phyloP scores from a whole-genome alignment of 2,888 invertebrate species.

The Athalia cordata region DNA sequence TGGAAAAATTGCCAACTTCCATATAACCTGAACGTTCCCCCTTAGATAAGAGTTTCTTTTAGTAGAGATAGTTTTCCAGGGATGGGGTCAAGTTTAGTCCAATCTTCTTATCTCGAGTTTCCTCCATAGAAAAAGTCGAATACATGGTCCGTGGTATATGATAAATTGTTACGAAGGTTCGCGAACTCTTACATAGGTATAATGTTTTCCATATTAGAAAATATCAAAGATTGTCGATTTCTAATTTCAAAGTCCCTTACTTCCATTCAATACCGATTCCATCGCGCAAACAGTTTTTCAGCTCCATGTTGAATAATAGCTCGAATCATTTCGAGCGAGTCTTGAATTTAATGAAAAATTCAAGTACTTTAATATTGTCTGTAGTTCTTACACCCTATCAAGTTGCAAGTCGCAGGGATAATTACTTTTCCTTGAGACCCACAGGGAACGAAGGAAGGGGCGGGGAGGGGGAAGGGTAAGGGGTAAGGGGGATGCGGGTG shows the following conservation, averaged over 20 bases:
- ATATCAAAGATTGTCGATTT: too few relatives aligned
- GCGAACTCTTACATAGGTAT: too few relatives aligned
- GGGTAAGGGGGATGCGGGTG: not conserved
- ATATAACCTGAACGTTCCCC: not conserved
- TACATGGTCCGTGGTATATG: too few relatives aligned
- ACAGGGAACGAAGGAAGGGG: too few relatives aligned
- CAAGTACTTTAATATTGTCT: slow-evolving; percentile 20
- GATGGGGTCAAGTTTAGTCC: not conserved
- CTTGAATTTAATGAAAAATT: slow-evolving; percentile 16
- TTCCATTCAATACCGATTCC: too few relatives aligned
- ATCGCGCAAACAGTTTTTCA: too few relatives aligned
- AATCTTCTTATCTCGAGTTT: not conserved
- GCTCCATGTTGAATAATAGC: not conserved
- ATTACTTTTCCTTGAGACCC: slow-evolving; percentile 28
- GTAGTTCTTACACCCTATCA: slow-evolving; percentile 28
- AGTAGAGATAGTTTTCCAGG: not conserved
- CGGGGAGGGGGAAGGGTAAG: not conserved
- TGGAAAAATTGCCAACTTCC: not conserved
- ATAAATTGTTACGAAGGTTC: too few relatives aligned
- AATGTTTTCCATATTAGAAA: too few relatives aligned
- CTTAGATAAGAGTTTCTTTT: not conserved
- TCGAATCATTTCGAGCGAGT: not conserved
- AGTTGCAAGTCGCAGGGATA: slow-evolving; percentile 15
- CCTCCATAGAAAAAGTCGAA: too few relatives aligned
- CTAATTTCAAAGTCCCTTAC: too few relatives aligned